phyloP scores from a whole-genome alignment of 2,888 invertebrate genomes.

The Mimachlamys varia region DNA sequence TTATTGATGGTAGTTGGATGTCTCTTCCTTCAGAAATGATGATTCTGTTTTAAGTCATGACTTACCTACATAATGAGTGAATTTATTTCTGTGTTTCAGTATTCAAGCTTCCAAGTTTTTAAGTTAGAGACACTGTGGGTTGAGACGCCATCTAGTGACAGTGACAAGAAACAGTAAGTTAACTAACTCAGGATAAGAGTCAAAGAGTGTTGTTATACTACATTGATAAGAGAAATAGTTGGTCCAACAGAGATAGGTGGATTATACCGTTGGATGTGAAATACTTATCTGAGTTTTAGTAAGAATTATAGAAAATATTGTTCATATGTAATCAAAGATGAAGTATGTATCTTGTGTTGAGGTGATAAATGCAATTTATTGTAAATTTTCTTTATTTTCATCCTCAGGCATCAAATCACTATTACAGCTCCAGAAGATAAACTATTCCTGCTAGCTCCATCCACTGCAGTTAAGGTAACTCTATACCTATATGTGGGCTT shows the following conservation, averaged over 20 bases:
- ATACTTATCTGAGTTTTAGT: too few relatives aligned
- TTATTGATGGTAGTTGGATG: too few relatives aligned
- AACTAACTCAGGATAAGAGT: not conserved
- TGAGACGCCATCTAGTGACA: constrained; percentile 86
- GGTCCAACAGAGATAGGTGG: too few relatives aligned
- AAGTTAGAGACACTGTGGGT: constrained; percentile 91
- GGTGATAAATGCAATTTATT: not conserved
- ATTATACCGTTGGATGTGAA: too few relatives aligned
- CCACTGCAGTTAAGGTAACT: constrained; percentile 87
- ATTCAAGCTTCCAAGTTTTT: constrained; percentile 86
- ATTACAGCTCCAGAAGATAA: constrained; percentile 91
- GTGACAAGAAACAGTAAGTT: constrained; percentile 84
- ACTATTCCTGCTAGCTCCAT: constrained; percentile 86
- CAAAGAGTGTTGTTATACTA: too few relatives aligned
- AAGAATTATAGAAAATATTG: too few relatives aligned
- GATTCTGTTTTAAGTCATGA: too few relatives aligned
- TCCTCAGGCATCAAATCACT: constrained; percentile 73
- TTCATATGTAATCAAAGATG: too few relatives aligned
- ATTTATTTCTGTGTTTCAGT: constrained; percentile 78
- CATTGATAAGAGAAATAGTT: too few relatives aligned
- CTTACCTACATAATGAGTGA: not conserved
- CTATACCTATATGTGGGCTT: too few relatives aligned
- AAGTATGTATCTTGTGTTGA: not conserved
- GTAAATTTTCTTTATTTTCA: not conserved
- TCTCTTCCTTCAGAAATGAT: too few relatives aligned